Conservation (phyloP, 2,888 invertebrate species). For the Eledona agricola region DNA sequence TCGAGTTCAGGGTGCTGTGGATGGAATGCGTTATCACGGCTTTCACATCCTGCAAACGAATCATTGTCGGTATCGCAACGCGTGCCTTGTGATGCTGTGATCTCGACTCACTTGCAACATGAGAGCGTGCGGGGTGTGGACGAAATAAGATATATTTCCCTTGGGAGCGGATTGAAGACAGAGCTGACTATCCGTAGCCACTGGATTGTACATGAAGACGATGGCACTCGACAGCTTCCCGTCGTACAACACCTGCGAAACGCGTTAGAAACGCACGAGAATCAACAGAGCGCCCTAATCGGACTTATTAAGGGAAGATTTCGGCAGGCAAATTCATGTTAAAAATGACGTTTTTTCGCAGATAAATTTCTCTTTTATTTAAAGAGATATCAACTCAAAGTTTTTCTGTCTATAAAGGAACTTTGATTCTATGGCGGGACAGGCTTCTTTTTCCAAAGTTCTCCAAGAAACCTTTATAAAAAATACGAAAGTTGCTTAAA, state of each 20-base stretch:
- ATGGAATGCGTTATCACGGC: conserved; percentile 99
- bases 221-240: conserved; percentile 96
- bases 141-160: conserved; percentile 96
- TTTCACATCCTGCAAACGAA: conserved; percentile 87
- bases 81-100: no score
- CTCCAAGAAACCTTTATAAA: no score
- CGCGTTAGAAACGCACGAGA: conserved; percentile 36
- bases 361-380: no score
- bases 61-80: conserved; percentile 1
- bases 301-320: no score
- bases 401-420: no score
- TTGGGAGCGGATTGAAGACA: conserved; percentile 98
- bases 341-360: no score
- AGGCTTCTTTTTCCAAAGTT: no score
- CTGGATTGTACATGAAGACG: conserved; percentile 99
- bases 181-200: conserved; percentile 98
- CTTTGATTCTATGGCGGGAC: no score
- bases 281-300: background rate
- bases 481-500: no score
- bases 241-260: conserved; percentile 92
- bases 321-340: no score
- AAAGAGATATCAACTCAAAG: no score
- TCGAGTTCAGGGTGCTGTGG: conserved; percentile 97
- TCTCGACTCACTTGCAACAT: conserved; percentile 86
- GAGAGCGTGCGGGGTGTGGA: conserved; percentile 98